Evolutionary conservation across 1,140 invertebrate species (phyloP), one percentile per base, ranked within the genome.

Genomic region (Bombus breviceps): DNA sequence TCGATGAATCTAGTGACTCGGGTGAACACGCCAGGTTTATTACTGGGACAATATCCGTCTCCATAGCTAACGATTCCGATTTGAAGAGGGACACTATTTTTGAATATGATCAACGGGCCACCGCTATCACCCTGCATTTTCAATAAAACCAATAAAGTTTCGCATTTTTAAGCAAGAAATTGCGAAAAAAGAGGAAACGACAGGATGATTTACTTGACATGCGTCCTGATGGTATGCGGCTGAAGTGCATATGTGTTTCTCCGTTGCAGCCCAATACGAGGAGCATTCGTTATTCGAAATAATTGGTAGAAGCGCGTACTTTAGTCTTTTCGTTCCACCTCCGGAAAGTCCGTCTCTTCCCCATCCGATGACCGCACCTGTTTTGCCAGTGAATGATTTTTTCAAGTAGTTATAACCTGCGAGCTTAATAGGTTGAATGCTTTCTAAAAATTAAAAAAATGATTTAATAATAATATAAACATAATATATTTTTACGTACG

Each of bases 11-110:
- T 53, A 1, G 57, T 66, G 3, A 91, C 81, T 62, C 87, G 83
- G 1, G 92, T 84, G 43, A 89, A 92, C 4, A 92, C 89, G 1
- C 90, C 88, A 4, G 92, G 92, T 43, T 39, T 85, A 28, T 34
- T 28, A 32, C 91, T 92, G 0, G 92, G 92, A 80, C 92, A 92
- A 41, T 82, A 39, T 6, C 59, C 64, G n/a, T 92, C 90, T 39
- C 91, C 90, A 64, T 91, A 92, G 64, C 91, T 92, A 1, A 92
- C 92, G 15, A 92, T 87, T 37, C 91, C 92, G 25, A 92, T 71
- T 85, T 92, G 92, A 22, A 92, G 2, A 3, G 87, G 83, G 9
- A 75, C 41, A 41, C 66, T 41, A 4, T 87, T 59, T 22, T 32
- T 25, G 1, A 41, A 39, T 2, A 91, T 59, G 8, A 92, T 78